Conservation (phyloP, 30 jellyfish, hydroid and myxozoan genomes). For the Nemopilema nomurai region DNA sequence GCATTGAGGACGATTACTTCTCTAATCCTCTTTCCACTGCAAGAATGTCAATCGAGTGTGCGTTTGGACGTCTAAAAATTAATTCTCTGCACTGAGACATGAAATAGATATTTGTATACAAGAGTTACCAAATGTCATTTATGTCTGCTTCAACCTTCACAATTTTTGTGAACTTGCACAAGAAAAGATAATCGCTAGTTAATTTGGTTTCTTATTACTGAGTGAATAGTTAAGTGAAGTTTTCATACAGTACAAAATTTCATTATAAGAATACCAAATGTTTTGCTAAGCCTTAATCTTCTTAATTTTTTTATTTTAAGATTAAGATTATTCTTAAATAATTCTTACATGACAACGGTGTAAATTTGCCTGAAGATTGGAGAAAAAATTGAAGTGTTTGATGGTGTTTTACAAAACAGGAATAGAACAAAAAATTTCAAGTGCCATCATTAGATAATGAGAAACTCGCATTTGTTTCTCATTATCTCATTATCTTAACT, state of each 20-base stretch:
- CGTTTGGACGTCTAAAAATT: slow-evolving; percentile 30
- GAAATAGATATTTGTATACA: not conserved
- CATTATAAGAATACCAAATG: not conserved
- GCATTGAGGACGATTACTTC: slow-evolving; percentile 15
- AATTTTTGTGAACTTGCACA: not conserved
- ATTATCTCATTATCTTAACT: no score
- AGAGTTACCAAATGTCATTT: not conserved
- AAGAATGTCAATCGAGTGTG: slow-evolving; percentile 27
- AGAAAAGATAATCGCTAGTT: not conserved
- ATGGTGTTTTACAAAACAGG: not conserved
- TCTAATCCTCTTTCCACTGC: slow-evolving; percentile 14
- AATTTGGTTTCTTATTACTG: not conserved
- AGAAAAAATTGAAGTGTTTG: not conserved
- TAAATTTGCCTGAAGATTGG: not conserved
- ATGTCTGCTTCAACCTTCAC: not conserved
- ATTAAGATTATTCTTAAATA: no score
- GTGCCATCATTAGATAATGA: not conserved
- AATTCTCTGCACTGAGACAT: not conserved
- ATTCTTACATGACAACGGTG: not conserved
- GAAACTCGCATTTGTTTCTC: not conserved
- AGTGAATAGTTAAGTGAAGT: not conserved
- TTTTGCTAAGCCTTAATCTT: not conserved
- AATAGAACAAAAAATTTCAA: not conserved
- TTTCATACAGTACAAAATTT: not conserved
- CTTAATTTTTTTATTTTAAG: no score